Base-by-base conservation (phyloP, 64 coral and sea anemone genomes). In the Acropora yongei region DNA sequence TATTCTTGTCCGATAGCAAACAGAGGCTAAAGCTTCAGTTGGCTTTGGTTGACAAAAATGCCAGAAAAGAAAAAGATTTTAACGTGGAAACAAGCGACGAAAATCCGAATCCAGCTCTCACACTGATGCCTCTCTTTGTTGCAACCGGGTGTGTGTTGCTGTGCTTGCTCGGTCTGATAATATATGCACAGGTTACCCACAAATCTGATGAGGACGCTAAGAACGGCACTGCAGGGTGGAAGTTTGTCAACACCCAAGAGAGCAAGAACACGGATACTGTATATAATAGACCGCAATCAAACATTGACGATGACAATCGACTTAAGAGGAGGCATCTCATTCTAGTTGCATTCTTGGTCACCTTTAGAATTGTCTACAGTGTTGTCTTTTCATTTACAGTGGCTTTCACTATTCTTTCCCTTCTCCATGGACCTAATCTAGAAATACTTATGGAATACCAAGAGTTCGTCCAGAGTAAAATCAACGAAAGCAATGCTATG, bases 311-410 rank as follows among this genome's bases (percentile, higher is more conserved):
- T 51, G 43, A 69, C 19, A 96, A 92, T 78, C 92, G 90, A 47
- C 87, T 96, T 46, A 88, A 88, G 47, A 72, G 79, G 55, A 91
- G 94, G 57, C 94, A 96, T 85, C 50, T 96, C 4, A 89, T 96
- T 49, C 67, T 96, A 6, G 86, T 96, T n/a, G 74, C 88, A 6
- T 84, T 93, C 30, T 91, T 96, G 7, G 79, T 92, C 17, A 63
- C 78, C 1, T 72, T 88, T 44, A 71, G 94, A 72, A 63, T 93
- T 49, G 79, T 91, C 18, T 89, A 92, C 20, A 93, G 90, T 77
- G 16, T 96, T 11, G 86, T 89, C 5, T 96, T 96, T 55, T 84
- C 89, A 8, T 84, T 96, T 13, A 89, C 94, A n/a, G 83, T 88
- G 90, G 90, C 86, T 5, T 72, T 89, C 13, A 78, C 86, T 14